Evolutionary conservation across 2,888 invertebrate genomes (phyloP).

Genomic region (Troides helena): DNA sequence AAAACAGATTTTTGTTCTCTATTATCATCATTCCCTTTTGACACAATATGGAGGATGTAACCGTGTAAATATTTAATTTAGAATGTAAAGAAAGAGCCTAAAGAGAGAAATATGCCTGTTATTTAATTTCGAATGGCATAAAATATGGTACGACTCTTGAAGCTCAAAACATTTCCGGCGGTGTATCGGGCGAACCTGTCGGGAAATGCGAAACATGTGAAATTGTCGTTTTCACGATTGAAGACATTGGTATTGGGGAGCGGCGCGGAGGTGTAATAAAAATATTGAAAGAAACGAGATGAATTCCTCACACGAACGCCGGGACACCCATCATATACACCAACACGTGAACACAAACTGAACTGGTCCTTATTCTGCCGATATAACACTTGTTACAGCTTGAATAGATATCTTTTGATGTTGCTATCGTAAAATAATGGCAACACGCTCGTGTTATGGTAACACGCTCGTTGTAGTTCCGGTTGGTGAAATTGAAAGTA

Average conservation of each 20-base stretch:
- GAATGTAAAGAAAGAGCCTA: slow-evolving; percentile 5
- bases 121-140: slow-evolving; percentile 29
- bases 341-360: slow-evolving; percentile 1
- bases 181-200: slow-evolving; percentile 59
- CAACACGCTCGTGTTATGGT: slow-evolving; percentile 20
- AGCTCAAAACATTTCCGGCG: slow-evolving; percentile 43
- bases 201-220: slow-evolving; percentile 64
- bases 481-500: slow-evolving; percentile 30
- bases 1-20: no score
- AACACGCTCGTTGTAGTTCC: slow-evolving; percentile 27
- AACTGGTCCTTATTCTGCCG: slow-evolving; percentile 1
- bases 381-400: slow-evolving; percentile 9
- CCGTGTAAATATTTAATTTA: background rate
- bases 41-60: background rate
- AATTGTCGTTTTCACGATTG: slow-evolving; percentile 73
- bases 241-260: slow-evolving; percentile 64
- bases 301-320: slow-evolving; percentile 45
- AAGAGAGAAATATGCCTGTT: slow-evolving; percentile 25
- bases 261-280: slow-evolving; percentile 47
- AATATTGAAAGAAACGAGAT: slow-evolving; percentile 50
- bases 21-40: no score
- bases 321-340: slow-evolving; percentile 29
- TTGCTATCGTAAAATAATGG: slow-evolving; percentile 27
- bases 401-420: slow-evolving; percentile 10
- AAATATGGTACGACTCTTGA: slow-evolving; percentile 25